A percentile compares a stretch with the other conserved stretches of the same genome.
Conservation (phyloP, 2,113 vertebrate species). For the Onychostruthus taczanowskii region DNA sequence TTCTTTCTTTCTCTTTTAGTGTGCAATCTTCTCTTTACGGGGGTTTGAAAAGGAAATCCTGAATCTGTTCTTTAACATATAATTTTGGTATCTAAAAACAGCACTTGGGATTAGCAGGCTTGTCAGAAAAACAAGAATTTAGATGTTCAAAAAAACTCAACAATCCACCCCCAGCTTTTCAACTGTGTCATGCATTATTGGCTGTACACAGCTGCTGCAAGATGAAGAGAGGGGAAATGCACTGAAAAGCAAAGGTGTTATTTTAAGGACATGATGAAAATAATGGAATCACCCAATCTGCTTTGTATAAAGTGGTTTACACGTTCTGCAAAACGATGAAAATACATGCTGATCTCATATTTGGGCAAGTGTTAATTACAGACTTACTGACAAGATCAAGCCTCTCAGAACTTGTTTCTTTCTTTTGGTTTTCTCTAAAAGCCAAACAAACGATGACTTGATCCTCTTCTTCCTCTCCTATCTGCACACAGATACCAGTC, state of each 20-base stretch:
- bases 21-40: constrained; percentile 8
- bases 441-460: background rate
- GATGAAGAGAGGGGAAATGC: constrained; percentile 29
- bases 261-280: constrained; percentile 38
- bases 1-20: background rate
- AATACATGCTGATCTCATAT: background rate
- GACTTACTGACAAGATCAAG: background rate
- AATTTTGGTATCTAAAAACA: constrained; percentile 63
- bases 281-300: background rate
- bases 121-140: constrained; percentile 60
- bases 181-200: constrained; percentile 50
- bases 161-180: constrained; percentile 45
- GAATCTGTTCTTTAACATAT: constrained; percentile 45
- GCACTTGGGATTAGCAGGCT: constrained; percentile 44
- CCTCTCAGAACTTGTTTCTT: background rate
- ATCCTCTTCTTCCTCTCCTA: background rate
- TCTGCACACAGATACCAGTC: background rate
- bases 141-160: constrained; percentile 42
- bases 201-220: constrained; percentile 45
- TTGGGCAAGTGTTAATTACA: constrained; percentile 23
- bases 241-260: constrained; percentile 50
- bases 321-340: background rate
- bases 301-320: background rate
- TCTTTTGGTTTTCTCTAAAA: background rate
- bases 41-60: constrained; percentile 49